Conservation (phyloP, 2,888 invertebrate genomes). For the Drosophila rellima region DNA sequence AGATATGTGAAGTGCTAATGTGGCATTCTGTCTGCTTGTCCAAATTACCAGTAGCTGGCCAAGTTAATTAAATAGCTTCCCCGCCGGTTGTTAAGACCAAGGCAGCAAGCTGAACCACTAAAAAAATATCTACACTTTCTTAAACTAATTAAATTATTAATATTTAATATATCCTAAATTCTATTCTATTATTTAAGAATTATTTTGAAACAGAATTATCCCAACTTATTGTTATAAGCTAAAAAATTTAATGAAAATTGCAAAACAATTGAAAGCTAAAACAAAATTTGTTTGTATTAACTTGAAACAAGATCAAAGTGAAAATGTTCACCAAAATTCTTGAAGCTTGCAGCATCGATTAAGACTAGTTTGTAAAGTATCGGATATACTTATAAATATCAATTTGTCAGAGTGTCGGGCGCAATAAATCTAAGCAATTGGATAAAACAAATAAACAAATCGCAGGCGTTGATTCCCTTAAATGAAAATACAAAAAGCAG, state of each 20-base stretch:
- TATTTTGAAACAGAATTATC: too few relatives aligned
- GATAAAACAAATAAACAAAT: slow-evolving; percentile 46
- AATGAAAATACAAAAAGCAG: slow-evolving; percentile 22
- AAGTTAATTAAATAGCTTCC: slow-evolving; percentile 22
- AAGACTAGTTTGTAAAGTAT: neutral
- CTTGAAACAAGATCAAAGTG: too few relatives aligned
- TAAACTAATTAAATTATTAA: too few relatives aligned
- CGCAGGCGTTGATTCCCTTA: slow-evolving; percentile 34
- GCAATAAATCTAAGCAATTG: slow-evolving; percentile 40
- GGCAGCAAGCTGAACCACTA: neutral
- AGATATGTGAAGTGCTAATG: slow-evolving; percentile 62
- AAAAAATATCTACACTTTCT: neutral
- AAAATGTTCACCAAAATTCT: too few relatives aligned
- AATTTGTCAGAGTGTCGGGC: slow-evolving; percentile 51
- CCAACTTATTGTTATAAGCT: too few relatives aligned
- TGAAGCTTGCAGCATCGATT: too few relatives aligned
- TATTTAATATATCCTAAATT: too few relatives aligned
- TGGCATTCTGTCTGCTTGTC: slow-evolving; percentile 24
- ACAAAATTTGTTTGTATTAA: too few relatives aligned
- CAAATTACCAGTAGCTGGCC: slow-evolving; percentile 19
- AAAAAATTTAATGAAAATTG: too few relatives aligned
- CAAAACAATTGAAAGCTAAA: too few relatives aligned
- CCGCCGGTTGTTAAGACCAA: slow-evolving; percentile 2
- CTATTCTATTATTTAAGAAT: too few relatives aligned
- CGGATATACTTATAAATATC: slow-evolving; percentile 18